Evolutionary conservation across 2,113 vertebrate species (phyloP), one percentile per base, ranked within the genome.

Genomic region (Maccullochella peelii): DNA sequence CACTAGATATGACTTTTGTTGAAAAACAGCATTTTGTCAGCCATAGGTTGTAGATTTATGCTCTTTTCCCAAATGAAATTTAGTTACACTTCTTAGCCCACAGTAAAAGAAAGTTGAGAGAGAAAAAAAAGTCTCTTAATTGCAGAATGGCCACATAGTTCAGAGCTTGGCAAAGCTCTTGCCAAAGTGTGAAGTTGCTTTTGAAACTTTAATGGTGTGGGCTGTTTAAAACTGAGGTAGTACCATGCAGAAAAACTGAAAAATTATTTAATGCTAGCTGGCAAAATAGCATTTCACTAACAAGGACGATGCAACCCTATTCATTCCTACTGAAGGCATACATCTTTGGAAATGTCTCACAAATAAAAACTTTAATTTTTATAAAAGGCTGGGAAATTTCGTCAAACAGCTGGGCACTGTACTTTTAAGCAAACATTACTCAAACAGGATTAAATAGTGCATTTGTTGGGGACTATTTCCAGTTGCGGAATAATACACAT

Each of bases 1-100:
- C 69, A 52, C 57, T 21, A 52, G 57, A 58, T 80, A 57, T 65
- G 67, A 49, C n/a, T 78, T 76, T 80, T 74, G 80, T 75, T 86
- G 81, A 36, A 66, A 75, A 66, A 66, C 49, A 57, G 36, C 27
- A 18, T 50, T 82, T 71, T 77, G 42, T 72, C 68, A 80, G 59
- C 58, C n/a, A 20, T 0, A 9, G 58, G 23, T 72, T 62, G 33
- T 61, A 44, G 70, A 86, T 88, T 38, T 62, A 85, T 76, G 20
- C 18, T 42, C 59, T 80, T 69, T 63, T 36, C n/a, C 71, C 4
- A 25, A 20, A 59, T 80, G 36, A 30, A 79, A 84, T 70, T 38
- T 4, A 72, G 71, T 86, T 86, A 61, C 47, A 38, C 47, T 61
- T 59, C 62, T 30, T 30, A 58, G 58, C 71, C 36, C 27, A 23